Conservation (phyloP, 2,113 vertebrate species). For the Varanus komodoensis region DNA sequence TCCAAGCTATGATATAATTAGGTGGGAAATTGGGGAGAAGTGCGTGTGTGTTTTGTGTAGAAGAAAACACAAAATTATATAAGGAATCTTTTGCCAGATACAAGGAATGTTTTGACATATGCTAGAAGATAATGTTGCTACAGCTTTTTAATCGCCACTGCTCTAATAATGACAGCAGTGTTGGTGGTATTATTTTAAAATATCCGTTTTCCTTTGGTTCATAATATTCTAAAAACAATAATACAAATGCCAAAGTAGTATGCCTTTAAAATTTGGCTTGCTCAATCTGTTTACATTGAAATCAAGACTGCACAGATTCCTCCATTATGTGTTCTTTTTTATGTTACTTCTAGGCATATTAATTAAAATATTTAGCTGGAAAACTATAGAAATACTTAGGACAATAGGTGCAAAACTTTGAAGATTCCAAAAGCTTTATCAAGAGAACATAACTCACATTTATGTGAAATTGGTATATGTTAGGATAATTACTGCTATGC, state of each 20-base stretch:
- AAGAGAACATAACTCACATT: conserved; percentile 69
- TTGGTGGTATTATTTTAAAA: conserved; percentile 27
- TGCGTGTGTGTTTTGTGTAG: conserved; percentile 5
- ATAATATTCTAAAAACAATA: conserved; percentile 63
- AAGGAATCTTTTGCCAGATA: conserved; percentile 48
- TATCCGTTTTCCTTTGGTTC: conserved; percentile 57
- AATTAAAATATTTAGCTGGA: conserved; percentile 73
- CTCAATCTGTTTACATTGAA: conserved; percentile 68
- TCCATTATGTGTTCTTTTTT: conserved; percentile 67
- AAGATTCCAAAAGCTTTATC: conserved; percentile 72
- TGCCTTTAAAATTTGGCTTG: conserved; percentile 66
- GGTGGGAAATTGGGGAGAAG: conserved; percentile 7
- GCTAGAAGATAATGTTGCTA: conserved; percentile 57
- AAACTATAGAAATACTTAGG: conserved; percentile 60
- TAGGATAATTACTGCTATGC: conserved; percentile 73
- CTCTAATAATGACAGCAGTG: conserved; percentile 45
- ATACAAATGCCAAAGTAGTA: conserved; percentile 59
- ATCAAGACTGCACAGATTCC: conserved; percentile 68
- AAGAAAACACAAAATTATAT: conserved; percentile 45
- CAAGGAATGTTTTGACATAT: conserved; percentile 44
- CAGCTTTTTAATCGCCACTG: conserved; percentile 33
- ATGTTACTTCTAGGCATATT: conserved; percentile 62
- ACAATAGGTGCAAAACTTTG: conserved; percentile 70
- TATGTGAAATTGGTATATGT: conserved; percentile 70
- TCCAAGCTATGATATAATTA: conserved; percentile 18